Evolutionary conservation across 2,797 vertebrate species (phyloP).

Genomic region (Coregonus sp.): DNA sequence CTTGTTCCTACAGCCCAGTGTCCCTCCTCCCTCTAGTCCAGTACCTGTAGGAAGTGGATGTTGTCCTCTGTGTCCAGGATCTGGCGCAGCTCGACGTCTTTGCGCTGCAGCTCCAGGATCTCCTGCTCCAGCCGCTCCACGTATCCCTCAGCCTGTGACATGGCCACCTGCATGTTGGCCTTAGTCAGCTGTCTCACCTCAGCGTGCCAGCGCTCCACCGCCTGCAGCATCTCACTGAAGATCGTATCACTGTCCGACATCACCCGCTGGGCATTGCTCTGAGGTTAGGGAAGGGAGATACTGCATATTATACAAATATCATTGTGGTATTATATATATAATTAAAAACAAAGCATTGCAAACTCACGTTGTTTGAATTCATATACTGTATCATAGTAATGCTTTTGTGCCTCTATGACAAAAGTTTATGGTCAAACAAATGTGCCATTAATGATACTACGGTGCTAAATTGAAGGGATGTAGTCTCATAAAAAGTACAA

Average conservation of each 20-base stretch:
- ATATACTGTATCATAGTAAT: neutral
- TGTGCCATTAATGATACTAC: neutral
- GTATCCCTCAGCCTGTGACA: conserved; percentile 77
- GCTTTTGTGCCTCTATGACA: neutral
- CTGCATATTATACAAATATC: neutral
- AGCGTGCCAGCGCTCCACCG: conserved; percentile 79
- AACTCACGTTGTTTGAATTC: too few species aligned
- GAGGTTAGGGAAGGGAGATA: neutral
- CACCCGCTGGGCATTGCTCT: conserved; percentile 74
- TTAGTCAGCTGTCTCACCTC: conserved; percentile 78
- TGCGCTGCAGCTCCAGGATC: conserved; percentile 78
- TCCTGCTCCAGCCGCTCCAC: conserved; percentile 84
- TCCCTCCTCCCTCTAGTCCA: neutral
- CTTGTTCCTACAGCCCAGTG: too few species aligned
- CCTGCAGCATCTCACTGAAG: conserved; percentile 79
- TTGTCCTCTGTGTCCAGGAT: conserved; percentile 78
- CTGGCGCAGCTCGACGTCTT: conserved; percentile 68
- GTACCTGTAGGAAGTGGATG: conserved; percentile 79
- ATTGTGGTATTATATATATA: too few species aligned
- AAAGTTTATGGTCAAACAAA: neutral
- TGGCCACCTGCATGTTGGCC: conserved; percentile 76
- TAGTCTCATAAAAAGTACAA: neutral
- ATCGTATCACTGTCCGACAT: conserved; percentile 77
- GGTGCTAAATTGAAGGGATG: neutral
- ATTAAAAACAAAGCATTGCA: too few species aligned